Evolutionary conservation across 1,140 invertebrate species (phyloP), one percentile per base, ranked within the genome.

Genomic region (Pseudomyrmex gracilis): DNA sequence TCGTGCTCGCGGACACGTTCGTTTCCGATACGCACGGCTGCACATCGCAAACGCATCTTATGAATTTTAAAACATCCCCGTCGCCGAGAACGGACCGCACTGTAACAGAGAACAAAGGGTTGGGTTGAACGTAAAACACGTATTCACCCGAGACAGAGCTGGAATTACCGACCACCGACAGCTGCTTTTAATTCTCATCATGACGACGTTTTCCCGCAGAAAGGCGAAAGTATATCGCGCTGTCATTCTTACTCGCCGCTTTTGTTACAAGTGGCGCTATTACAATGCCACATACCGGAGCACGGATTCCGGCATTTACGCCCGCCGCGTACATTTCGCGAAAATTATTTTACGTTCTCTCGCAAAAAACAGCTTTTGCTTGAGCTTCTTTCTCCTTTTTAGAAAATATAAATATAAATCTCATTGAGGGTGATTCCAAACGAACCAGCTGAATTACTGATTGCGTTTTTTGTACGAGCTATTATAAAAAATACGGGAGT

Each of bases 41-140:
- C 34, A 45, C 76, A 9, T 22, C 17, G 60, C 34, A 34, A 34
- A 34, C 24, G n/a, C 61, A 58, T 70, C 68, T 82, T 82, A 63
- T 82, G 78, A 82, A 82, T 82, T 82, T 82, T 74, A 82, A 82
- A 82, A 61, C n/a, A 73, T 9, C 8, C 2, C 13, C 34, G 15
- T 67, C 49, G 45, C 24, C 24, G 7, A 2, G 43, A 13, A 10
- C 55, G 49, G 24, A 45, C 34, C 34, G 51, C 67, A 24, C 45
- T 9, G 43, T 17, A 64, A 58, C 49, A 24, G n/a, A 43, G 24
- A 24, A 12, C 22, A 49, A 47, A 66, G 51, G 15, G 43, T 24
- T 34, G 49, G 47, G 61, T 24, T 24, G 1, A 73, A 15, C 43
- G 58, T 8, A 34, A 63, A 51, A 74, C 34, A 34, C 74, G 58